Base-by-base conservation (phyloP, 2,888 invertebrate species). In the Caenorhabditis sp. region DNA sequence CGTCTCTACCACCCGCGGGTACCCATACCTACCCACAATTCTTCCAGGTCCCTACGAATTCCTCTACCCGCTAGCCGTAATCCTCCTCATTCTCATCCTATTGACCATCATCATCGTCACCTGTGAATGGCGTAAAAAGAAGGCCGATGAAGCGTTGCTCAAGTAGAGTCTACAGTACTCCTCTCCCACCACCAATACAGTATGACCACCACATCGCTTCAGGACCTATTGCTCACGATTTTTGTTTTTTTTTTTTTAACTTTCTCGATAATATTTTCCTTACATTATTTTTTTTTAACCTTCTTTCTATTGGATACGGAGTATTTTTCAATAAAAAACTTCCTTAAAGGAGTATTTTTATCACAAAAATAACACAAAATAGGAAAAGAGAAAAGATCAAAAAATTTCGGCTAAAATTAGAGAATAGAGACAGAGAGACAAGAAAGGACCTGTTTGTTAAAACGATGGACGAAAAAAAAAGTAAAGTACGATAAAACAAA, bases 61-160 rank as follows among this genome's bases (percentile, higher is more conserved):
- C 82, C 56, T 84, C 5, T 70, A 70, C 25, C 84, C 84, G 17
- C 70, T 84, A 0, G 63, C 60, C n/a, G 69, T 83, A 20, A 84
- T 84, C 61, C 4, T 83, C 14, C 57, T 74, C 36, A 80, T 70
- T 21, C 63, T 84, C 21, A 26, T 81, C 20, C 59, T 80, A 0
- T 71, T 83, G 27, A 63, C 70, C 38, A 14, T 77, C 36, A 78
- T 81, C 63, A 84, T 84, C 56, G n/a, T 80, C 43, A 25, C 74
- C 25, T 84, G 84, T 60, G 84, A 84, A 65, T 70, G 77, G 62
- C 71, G 80, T 26, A 80, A 80, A 56, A 79, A 80, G 54, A 76
- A 69, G n/a, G 10, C 64, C 21, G 3, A 43, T 14, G 10, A 14
- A 43, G 14, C 14, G n/a, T 50, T 5, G 21, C 50, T 5, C 21